Evolutionary conservation across 2,888 invertebrate genomes (phyloP).

Genomic region (Zonitis immaculata): DNA sequence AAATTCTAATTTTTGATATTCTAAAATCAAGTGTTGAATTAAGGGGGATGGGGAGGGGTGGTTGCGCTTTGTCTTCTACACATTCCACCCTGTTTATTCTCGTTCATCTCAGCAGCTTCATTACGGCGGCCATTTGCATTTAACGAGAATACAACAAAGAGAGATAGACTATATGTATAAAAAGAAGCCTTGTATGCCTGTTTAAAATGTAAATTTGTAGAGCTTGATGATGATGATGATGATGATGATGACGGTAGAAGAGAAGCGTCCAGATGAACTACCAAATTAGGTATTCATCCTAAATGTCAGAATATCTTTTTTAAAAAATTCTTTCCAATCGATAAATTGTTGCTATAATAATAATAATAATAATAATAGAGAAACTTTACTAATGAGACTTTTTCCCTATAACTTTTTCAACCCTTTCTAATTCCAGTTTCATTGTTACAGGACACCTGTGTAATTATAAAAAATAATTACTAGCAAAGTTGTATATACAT

Average conservation of each 20-base stretch:
- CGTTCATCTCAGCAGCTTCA: constrained; percentile 33
- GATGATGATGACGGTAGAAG: too few species aligned
- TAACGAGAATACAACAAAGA: constrained; percentile 42
- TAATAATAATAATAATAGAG: too few species aligned
- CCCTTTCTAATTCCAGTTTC: constrained; percentile 5
- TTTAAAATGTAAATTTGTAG: constrained; percentile 42
- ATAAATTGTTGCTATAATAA: too few species aligned
- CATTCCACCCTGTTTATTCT: constrained; percentile 4
- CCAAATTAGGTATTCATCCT: constrained; percentile 35
- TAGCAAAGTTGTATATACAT: constrained; percentile 23
- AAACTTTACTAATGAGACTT: constrained; percentile 13
- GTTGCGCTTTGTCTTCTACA: constrained; percentile 19
- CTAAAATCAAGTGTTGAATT: too few species aligned
- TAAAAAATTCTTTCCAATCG: too few species aligned
- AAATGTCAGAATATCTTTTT: constrained; percentile 16
- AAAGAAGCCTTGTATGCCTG: constrained; percentile 38
- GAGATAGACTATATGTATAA: too few species aligned
- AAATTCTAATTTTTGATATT: too few species aligned
- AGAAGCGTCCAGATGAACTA: constrained; percentile 40
- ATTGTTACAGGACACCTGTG: constrained; percentile 29
- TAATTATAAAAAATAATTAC: constrained; percentile 43
- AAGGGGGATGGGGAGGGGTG: too few species aligned
- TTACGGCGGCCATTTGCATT: constrained; percentile 45
- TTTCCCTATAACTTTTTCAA: not conserved
- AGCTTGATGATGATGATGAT: constrained; percentile 41